Evolutionary conservation across 1,140 invertebrate genomes (phyloP), one percentile per base, ranked within the genome.

Genomic region (Drosophila subobscura): DNA sequence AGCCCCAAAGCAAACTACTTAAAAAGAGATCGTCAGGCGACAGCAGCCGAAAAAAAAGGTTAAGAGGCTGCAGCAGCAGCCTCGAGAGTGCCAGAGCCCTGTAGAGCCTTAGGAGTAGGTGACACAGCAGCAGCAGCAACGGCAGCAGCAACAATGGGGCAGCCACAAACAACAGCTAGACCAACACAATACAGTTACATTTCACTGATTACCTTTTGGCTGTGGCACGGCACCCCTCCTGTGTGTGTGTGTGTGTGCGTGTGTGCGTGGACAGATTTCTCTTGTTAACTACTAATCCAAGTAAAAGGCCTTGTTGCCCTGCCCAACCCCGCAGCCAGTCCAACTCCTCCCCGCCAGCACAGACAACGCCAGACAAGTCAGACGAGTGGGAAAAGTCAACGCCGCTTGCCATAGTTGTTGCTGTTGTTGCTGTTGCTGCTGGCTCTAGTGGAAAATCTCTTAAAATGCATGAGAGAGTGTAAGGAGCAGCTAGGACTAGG

Each of bases 121-220:
- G 77, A 66, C 80, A 83, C 78, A 66, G 58, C 65, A 73, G n/a
- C 68, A 67, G 44, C 53, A 71, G 40, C 29, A 59, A 27, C 40
- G 29, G 27, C 60, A 58, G 8, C 44, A 56, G 40, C 57, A 55
- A 60, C 58, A 66, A 41, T 59, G 33, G 33, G 51, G 12, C 33
- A 44, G 23, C 25, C 46, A 27, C 27, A 14, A 58, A 37, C 56
- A 41, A 25, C 50, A 58, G 59, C 52, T 70, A 64, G 76, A 51
- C 77, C 81, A 86, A 77, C 33, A 85, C 80, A 85, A 85, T 85
- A 85, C 72, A 74, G 81, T 85, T 89, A 89, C 86, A 89, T 89
- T 89, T 89, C 71, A 85, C 77, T 89, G 85, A 89, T 89, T 89
- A 89, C 85, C 84, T 88, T 84, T 89, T 77, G 83, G 81, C 64